Conservation (phyloP, 2,797 vertebrate species). For the Notolabrus celidotus region DNA sequence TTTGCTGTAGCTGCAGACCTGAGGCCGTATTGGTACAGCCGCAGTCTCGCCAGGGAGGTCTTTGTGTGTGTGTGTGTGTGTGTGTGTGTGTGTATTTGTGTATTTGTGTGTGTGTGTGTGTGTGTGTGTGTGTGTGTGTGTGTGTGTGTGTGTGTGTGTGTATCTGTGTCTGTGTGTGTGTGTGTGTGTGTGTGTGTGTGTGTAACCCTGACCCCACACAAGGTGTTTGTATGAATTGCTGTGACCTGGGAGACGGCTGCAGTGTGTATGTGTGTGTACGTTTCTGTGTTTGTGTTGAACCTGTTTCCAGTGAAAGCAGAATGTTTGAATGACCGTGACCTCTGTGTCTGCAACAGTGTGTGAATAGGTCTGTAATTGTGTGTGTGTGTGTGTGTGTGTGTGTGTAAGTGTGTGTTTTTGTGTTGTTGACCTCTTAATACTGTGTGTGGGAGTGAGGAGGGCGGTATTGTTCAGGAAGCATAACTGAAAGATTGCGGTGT, state of each 20-base stretch:
- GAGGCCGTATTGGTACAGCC: conserved; percentile 72
- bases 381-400: conserved; percentile 20
- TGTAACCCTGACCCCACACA: conserved; percentile 65
- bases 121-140: conserved; percentile 53
- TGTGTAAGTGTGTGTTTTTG: too few species aligned
- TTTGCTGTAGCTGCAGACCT: conserved; percentile 74
- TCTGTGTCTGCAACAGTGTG: conserved; percentile 12
- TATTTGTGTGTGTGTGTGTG: conserved; percentile 44
- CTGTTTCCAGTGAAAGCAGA: conserved; percentile 33
- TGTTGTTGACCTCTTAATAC: conserved; percentile 38
- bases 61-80: conserved; percentile 35
- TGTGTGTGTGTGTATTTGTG: conserved; percentile 44
- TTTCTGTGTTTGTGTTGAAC: conserved; percentile 22
- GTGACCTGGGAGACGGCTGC: conserved; percentile 50
- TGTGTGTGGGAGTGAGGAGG: conserved; percentile 41
- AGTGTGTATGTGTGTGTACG: conserved; percentile 28
- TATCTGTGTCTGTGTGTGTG: conserved; percentile 37
- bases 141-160: conserved; percentile 43
- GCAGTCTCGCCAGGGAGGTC: conserved; percentile 45
- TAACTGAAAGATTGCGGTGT: conserved; percentile 21
- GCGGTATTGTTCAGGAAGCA: conserved; percentile 20
- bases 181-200: conserved; percentile 42
- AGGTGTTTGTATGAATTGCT: conserved; percentile 49
- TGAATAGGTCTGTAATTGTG: conserved; percentile 11
- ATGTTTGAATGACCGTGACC: conserved; percentile 33